Conservation (phyloP, 2,797 vertebrate genomes). For the Helarctos malayanus region DNA sequence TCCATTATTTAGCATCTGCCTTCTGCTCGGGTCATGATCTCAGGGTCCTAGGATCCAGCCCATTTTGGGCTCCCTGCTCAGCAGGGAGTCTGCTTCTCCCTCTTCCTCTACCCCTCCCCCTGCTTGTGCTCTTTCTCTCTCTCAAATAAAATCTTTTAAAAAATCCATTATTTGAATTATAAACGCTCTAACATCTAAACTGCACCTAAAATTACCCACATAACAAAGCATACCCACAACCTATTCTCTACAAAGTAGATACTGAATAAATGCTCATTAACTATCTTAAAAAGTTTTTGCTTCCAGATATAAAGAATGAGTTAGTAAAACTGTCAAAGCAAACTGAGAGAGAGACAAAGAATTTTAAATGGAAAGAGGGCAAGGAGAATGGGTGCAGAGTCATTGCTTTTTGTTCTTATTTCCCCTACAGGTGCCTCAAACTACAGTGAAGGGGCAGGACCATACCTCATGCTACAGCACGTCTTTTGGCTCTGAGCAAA, state of each 20-base stretch:
- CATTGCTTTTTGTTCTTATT: not conserved
- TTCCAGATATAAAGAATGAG: not conserved
- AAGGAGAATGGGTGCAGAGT: not conserved
- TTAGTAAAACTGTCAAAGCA: not conserved
- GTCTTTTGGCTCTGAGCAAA: not conserved
- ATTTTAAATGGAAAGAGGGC: not conserved
- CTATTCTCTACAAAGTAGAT: slow-evolving; percentile 16
- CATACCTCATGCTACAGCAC: not conserved
- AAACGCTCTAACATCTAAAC: slow-evolving; percentile 51
- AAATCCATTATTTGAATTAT: slow-evolving; percentile 49
- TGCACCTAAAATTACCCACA: not conserved
- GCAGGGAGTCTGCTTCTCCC: not conserved
- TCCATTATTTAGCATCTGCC: not conserved
- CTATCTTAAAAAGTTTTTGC: not conserved
- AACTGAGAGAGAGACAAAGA: not conserved
- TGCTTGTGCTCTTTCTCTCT: not conserved
- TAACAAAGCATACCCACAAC: not conserved
- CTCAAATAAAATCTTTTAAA: not conserved
- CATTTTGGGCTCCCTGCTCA: not conserved
- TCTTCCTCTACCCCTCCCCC: not conserved
- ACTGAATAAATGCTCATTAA: slow-evolving; percentile 45
- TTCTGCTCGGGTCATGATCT: no score
- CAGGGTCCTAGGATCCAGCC: no score
- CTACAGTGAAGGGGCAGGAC: not conserved
- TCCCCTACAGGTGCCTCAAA: not conserved